These are phyloP conservation scores for Rhizoglyphus robini DNA, from an alignment of 1,140 invertebrate species.

Conservation along the genomic window DNA sequence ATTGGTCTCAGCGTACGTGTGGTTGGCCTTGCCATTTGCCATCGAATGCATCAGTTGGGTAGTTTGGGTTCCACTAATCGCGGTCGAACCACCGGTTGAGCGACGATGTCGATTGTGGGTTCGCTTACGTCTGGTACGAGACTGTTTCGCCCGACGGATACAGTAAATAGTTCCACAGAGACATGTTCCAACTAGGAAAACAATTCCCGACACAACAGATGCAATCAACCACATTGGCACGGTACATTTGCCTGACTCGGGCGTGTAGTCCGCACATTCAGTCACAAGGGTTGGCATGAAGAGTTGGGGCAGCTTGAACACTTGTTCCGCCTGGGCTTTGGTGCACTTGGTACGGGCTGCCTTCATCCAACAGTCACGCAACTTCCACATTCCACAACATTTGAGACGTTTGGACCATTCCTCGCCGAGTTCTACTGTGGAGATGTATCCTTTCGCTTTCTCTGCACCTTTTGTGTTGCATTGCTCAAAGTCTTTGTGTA, in stretches of 20 bases:
- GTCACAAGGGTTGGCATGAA: neutral
- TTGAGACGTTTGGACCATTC: conserved; percentile 11
- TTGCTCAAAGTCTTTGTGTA: conserved; percentile 18
- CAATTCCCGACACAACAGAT: neutral
- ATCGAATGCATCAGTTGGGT: too few species aligned
- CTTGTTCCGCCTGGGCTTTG: conserved; percentile 1
- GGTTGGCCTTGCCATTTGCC: too few species aligned
- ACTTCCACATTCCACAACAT: conserved; percentile 19
- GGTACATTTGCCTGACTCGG: neutral
- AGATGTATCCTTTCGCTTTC: neutral
- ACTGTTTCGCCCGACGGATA: too few species aligned
- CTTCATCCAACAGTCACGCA: conserved; percentile 18
- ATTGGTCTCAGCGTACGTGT: too few species aligned
- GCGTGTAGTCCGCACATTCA: neutral
- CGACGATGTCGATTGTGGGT: too few species aligned
- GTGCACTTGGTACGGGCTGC: conserved; percentile 1
- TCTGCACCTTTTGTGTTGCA: conserved; percentile 11
- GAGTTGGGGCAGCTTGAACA: neutral
- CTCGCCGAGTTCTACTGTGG: neutral
- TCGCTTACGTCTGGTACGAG: too few species aligned
- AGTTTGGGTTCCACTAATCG: too few species aligned
- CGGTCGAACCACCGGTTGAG: too few species aligned
- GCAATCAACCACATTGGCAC: conserved; percentile 6
- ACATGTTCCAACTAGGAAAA: neutral
- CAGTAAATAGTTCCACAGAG: neutral